phyloP scores from a whole-genome alignment of 2,113 vertebrate species.

The Verasper variegatus region DNA sequence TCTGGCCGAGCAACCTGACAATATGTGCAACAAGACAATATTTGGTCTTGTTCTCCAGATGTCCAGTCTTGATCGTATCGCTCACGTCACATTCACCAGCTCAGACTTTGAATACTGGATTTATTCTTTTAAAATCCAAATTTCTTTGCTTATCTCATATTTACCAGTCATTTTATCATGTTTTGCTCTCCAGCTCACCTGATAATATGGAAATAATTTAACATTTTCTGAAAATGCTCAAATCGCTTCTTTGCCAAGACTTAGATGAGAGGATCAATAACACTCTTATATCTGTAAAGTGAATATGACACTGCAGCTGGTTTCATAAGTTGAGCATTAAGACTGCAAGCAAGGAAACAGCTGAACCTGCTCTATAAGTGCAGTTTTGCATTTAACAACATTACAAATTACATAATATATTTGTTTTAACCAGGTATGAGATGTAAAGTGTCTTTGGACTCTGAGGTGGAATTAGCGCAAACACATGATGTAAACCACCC shows the following conservation, averaged over 20 bases:
- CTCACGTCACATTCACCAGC: no score
- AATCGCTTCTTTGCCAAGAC: background rate
- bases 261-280: background rate
- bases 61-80: background rate
- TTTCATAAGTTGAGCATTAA: background rate
- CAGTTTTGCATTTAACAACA: background rate
- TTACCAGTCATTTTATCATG: background rate
- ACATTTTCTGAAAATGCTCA: background rate
- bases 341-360: background rate
- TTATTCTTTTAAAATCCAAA: background rate
- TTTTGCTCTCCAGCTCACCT: background rate
- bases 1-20: slow-evolving; percentile 46
- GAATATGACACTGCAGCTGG: background rate
- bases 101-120: background rate
- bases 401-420: no score
- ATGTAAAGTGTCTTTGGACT: background rate
- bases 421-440: no score
- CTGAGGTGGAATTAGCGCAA: background rate
- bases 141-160: background rate
- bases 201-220: background rate
- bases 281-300: background rate
- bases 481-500: background rate
- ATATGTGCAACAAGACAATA: slow-evolving; percentile 40
- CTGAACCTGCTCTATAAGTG: background rate
- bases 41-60: slow-evolving; percentile 11